Evolutionary conservation across 2,888 invertebrate species (phyloP), one percentile per base, ranked within the genome.

Genomic region (Drosophila kokeensis): DNA sequence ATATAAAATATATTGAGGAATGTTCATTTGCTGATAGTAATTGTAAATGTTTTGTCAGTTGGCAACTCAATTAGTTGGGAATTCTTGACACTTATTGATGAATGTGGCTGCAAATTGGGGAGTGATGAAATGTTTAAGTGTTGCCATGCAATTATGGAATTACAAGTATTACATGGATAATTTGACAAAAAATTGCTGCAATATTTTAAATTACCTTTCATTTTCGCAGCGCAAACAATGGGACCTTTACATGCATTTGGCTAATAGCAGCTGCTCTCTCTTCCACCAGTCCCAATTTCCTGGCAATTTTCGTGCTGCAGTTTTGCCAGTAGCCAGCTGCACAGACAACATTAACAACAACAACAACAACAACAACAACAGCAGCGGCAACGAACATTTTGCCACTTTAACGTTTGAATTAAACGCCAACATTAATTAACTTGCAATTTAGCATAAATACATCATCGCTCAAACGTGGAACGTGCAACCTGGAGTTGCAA

Each of bases 371-470:
- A 40, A 24, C 6, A 52, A 40, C 15, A 40, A 7, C 15, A 62
- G 30, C 29, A 69, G 27, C 62, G 57, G 64, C 68, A 85, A 50
- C 81, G 65, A 80, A 77, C 72, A 83, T 81, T 88, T 84, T 83
- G 87, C 84, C 84, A 88, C 89, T 86, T 89, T 79, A 87, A 76
- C 77, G 82, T 85, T 84, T 73, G 87, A 83, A 89, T 87, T 85
- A 87, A 89, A 84, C 80, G 89, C 87, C 89, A 89, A 87, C 85
- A 85, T 87, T 87, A 87, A 87, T 87, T 87, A 87, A 88, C 89
- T 89, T 89, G 86, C 86, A 86, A 89, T 87, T 89, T 86, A 86
- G 86, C 89, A 89, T 86, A 85, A 89, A 86, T 87, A 89, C 86
- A 86, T 85, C 85, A 86, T 89, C 89, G 89, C 88, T 87, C 86